phyloP scores from a whole-genome alignment of 2,113 vertebrate genomes.

The Platichthys flesus region DNA sequence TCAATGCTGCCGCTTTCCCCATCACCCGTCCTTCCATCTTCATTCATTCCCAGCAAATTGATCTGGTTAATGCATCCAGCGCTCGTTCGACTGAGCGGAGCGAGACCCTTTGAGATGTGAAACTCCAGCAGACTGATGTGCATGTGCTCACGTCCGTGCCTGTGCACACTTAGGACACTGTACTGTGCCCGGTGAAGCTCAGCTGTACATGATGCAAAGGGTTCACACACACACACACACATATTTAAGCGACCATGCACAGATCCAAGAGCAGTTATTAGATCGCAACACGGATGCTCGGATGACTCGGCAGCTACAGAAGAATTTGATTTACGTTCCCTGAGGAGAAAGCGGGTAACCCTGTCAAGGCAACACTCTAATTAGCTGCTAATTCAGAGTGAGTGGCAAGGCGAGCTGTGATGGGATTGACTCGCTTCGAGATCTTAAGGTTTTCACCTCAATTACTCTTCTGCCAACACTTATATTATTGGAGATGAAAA shows the following conservation, averaged over 20 bases:
- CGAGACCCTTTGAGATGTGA: conserved; percentile 23
- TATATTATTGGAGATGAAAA: conserved; percentile 20
- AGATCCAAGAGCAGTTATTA: conserved; percentile 14
- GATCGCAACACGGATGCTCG: not conserved
- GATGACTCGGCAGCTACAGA: conserved; percentile 16
- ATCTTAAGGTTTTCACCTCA: conserved; percentile 30
- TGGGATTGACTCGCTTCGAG: conserved; percentile 42
- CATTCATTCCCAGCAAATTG: conserved; percentile 62
- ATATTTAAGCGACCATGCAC: not conserved
- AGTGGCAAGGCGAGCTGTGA: conserved; percentile 54
- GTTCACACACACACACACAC: not conserved
- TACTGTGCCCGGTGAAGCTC: too few relatives aligned
- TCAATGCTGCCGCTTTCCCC: not conserved
- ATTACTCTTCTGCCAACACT: conserved; percentile 57
- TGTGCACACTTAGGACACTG: too few relatives aligned
- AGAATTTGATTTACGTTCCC: conserved; percentile 67
- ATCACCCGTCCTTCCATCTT: conserved; percentile 45
- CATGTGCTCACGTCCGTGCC: not conserved
- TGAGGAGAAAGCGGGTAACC: conserved; percentile 56
- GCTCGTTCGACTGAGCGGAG: conserved; percentile 26
- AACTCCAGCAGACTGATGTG: not conserved
- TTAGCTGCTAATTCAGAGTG: conserved; percentile 69
- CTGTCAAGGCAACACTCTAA: conserved; percentile 76
- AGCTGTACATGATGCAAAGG: too few relatives aligned
- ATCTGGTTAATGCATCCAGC: conserved; percentile 72